These are phyloP conservation scores for Diphyllodes magnificus DNA, from an alignment of 2,113 vertebrate genomes.

Conservation along the genomic window DNA sequence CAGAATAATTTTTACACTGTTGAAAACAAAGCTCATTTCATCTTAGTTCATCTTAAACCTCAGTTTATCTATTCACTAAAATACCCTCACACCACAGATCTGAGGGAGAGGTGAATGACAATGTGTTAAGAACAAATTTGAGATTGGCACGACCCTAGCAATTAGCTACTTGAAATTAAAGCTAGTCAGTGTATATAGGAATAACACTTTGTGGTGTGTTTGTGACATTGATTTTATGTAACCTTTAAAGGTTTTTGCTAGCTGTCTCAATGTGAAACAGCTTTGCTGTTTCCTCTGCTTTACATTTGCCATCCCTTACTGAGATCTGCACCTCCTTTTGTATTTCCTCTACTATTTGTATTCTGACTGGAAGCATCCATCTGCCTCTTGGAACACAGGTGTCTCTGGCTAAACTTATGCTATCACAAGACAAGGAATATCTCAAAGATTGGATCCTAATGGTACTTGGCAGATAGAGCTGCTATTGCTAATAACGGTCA, in stretches of 20 bases:
- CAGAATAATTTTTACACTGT: background rate
- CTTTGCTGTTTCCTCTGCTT: background rate
- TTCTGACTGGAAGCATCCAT: background rate
- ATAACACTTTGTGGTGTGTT: background rate
- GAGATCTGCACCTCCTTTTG: background rate
- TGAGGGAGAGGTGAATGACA: fast-evolving
- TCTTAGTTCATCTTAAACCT: background rate
- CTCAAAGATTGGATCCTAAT: background rate
- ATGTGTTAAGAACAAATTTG: background rate
- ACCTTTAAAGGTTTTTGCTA: background rate
- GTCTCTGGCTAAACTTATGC: fast-evolving
- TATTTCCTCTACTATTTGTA: background rate
- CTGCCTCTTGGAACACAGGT: background rate
- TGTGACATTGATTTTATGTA: background rate
- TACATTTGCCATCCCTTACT: background rate
- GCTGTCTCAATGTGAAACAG: background rate
- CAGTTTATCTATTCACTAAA: background rate
- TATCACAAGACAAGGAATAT: background rate
- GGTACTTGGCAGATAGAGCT: background rate
- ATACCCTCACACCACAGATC: background rate
- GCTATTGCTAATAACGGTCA: background rate
- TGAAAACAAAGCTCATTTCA: background rate
- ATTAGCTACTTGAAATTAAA: background rate
- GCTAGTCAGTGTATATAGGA: background rate
- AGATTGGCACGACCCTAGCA: background rate